Base-by-base conservation (phyloP, 1,140 invertebrate genomes). In the Heliconius congener region DNA sequence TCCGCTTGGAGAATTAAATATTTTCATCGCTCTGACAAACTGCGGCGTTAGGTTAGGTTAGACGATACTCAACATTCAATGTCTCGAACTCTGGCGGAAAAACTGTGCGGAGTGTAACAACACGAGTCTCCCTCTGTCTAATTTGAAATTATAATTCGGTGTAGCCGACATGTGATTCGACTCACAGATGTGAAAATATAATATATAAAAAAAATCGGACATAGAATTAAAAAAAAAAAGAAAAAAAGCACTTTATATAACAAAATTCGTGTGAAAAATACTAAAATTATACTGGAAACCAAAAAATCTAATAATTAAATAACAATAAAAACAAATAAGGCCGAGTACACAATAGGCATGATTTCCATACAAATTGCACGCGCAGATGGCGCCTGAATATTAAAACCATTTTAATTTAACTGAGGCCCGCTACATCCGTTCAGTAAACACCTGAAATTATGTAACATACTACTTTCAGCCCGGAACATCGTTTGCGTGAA, bases 361-460 rank as follows among this genome's bases (percentile, higher is more conserved):
- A 85, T 85, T 85, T 85, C 78, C 83, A 85, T 85, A 83, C 80
- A 83, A 83, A 85, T 85, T 70, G 71, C 57, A 39, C 73, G 77
- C 77, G 71, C 83, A 83, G 81, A 81, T 82, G 77, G 74, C 74
- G 19, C 76, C 76, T 18, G 55, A 76, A 77, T 77, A 77, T 77
- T 77, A 77, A 72, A 55, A 30, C 30, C 57, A 77, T 77, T 77
- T 77, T 72, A 77, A 72, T 78, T 78, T 60, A 66, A 66, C 23
- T 27, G 60, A 9, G 27, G 60, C 3, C 27, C 4, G 60, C 23
- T 66, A 66, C 23, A 60, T 23, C 19, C 8, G 23, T 60, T 60
- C n/a, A 27, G 55, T 23, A 60, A 60, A 60, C 55, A 66, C 60
- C 60, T 66, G 60, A 66, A 66, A 30, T 66, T 66, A 66, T 66